Base-by-base conservation (phyloP, 2,888 invertebrate species). In the Sesia bembeciformis region DNA sequence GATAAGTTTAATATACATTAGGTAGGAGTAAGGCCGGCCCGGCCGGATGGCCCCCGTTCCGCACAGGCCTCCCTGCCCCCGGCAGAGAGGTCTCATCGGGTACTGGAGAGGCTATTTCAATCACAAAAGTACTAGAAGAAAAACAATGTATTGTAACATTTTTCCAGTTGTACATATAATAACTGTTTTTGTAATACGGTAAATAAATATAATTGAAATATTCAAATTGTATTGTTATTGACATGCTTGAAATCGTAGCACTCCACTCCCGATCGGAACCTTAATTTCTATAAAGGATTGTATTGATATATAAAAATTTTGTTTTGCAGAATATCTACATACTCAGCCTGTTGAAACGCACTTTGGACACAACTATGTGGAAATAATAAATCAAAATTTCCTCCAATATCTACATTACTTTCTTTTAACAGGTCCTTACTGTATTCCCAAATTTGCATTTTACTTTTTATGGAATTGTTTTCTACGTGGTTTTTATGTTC, bases 41-140 rank as follows among this genome's bases (percentile, higher is more conserved):
- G 86, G 87, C 87, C 88, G 88, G 85, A 88, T 88, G 89, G 88
- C 89, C 87, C 86, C 84, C 88, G 85, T 89, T 87, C 92, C 91
- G 85, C 90, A 90, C 78, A 86, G 91, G 79, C 90, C 87, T 84
- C 91, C 91, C 81, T 91, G 92, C 90, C 90, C 84, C 90, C 88
- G 80, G 83, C 90, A 91, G 88, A 93, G 92, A 91, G 92, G 93
- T 92, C 92, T 93, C 91, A 92, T 94, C 91, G 94, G 94, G 89
- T 92, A 92, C 91, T 94, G 94, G 94, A 94, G 92, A 91, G 94
- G 94, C 90, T 94, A 92, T 92, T 94, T 93, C 91, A 94, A 93
- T 92, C 92, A 92, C 90, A 94, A 93, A 91, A 92, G 92, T 87
- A 91, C 92, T 90, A 92, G 93, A 90, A 92, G 94, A 90, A 52